Percentiles rank a stretch among this genome's conserved stretches.
Conservation (phyloP, 2,797 vertebrate species). For the Phoxinus dragarum region DNA sequence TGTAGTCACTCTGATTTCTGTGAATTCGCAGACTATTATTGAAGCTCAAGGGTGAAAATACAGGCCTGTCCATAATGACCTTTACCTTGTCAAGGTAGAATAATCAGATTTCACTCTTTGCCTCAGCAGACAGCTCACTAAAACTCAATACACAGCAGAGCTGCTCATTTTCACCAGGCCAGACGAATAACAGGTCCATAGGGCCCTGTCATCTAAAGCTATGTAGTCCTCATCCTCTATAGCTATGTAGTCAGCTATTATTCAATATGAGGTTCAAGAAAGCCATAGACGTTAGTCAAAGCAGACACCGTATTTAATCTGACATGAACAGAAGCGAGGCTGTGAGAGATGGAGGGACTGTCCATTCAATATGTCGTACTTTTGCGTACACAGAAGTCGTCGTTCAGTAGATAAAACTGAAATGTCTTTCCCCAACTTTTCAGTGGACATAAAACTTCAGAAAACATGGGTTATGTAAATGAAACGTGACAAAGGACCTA, state of each 20-base stretch:
- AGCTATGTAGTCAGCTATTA: conserved; percentile 21
- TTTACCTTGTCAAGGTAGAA: conserved; percentile 43
- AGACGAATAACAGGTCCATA: conserved; percentile 37
- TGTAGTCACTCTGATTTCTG: conserved; percentile 4
- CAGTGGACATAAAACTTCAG: background rate
- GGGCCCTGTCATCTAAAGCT: conserved; percentile 22
- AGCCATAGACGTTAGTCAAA: conserved; percentile 9
- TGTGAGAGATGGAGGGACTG: background rate
- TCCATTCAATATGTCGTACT: background rate
- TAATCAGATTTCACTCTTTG: conserved; percentile 57
- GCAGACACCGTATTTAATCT: conserved; percentile 26
- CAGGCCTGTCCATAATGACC: conserved; percentile 45
- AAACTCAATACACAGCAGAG: conserved; percentile 41
- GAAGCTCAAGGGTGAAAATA: conserved; percentile 35
- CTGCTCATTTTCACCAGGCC: conserved; percentile 33
- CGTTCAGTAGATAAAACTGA: background rate
- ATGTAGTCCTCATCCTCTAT: conserved; percentile 32
- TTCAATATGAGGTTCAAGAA: conserved; percentile 37
- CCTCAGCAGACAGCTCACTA: conserved; percentile 42
- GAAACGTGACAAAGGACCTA: background rate
- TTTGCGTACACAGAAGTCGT: background rate
- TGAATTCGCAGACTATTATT: conserved; percentile 20
- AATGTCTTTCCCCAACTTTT: conserved; percentile 4
- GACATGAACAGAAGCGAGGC: background rate
- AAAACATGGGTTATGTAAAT: background rate